These are phyloP conservation scores for Heliconius cydno DNA, from an alignment of 2,888 invertebrate species.

Conservation along the genomic window DNA sequence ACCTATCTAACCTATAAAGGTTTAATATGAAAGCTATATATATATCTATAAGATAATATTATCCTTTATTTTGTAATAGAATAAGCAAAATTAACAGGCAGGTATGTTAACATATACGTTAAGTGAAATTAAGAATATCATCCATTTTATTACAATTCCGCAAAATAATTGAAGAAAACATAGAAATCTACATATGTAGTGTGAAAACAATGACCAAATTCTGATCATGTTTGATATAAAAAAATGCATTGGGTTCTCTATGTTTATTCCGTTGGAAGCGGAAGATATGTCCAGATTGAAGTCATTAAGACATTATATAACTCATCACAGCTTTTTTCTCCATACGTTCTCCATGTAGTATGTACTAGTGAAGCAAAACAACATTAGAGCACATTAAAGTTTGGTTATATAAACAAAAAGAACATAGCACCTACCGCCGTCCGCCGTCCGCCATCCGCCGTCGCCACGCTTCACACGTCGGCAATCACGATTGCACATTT, in stretches of 20 bases:
- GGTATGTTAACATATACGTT: too few species aligned
- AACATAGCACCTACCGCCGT: slow-evolving; percentile 27
- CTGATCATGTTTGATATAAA: neutral
- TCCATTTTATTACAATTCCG: neutral
- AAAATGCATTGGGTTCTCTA: neutral
- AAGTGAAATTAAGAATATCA: too few species aligned
- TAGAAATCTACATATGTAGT: neutral
- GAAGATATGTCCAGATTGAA: neutral
- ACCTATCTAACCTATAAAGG: neutral
- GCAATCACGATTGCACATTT: slow-evolving; percentile 40
- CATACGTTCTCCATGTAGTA: neutral
- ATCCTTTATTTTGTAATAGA: neutral
- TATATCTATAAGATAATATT: too few species aligned
- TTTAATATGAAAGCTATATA: neutral
- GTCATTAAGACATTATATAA: neutral
- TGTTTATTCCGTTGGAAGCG: neutral
- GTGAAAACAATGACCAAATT: neutral
- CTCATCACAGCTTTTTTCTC: neutral
- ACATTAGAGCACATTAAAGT: slow-evolving; percentile 24
- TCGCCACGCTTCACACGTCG: slow-evolving; percentile 39
- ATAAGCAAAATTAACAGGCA: too few species aligned
- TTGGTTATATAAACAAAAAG: slow-evolving; percentile 35
- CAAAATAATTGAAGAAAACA: too few species aligned
- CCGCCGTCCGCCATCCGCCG: too few species aligned
- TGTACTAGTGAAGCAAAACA: slow-evolving; percentile 15